A percentile compares a stretch with the other conserved stretches of the same genome.
Conservation (phyloP, 2,113 vertebrate genomes). For the Potamarius usumacintae region DNA sequence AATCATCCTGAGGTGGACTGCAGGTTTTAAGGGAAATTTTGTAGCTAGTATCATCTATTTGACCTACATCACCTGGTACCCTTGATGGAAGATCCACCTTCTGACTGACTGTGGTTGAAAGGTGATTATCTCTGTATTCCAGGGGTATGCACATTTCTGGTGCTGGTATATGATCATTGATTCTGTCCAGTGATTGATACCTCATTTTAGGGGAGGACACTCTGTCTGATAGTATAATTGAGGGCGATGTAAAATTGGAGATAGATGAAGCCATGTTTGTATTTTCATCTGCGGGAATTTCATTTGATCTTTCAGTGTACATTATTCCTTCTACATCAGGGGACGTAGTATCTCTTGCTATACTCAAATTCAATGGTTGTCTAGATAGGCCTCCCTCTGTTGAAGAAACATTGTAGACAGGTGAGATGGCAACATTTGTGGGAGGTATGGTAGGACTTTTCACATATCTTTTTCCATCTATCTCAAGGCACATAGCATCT, state of each 20-base stretch:
- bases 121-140: constrained; percentile 3
- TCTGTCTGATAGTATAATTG: neutral
- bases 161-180: constrained; percentile 8
- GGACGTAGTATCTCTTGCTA: neutral
- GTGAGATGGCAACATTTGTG: constrained; percentile 39
- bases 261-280: neutral
- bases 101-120: constrained; percentile 10
- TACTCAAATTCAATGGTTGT: constrained; percentile 5
- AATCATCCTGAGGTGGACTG: constrained; percentile 2
- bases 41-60: neutral
- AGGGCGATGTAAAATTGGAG: neutral
- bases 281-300: neutral
- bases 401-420: constrained; percentile 29
- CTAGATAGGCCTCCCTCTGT: constrained; percentile 5
- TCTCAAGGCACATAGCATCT: constrained; percentile 38
- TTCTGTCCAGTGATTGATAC: constrained; percentile 4
- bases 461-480: constrained; percentile 23
- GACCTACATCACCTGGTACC: neutral
- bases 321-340: constrained; percentile 37
- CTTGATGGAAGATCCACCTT: neutral
- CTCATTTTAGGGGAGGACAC: neutral
- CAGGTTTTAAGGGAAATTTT: constrained; percentile 5
- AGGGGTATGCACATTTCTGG: constrained; percentile 7
- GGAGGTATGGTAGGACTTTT: constrained; percentile 3
- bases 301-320: neutral